Evolutionary conservation across 2,113 vertebrate genomes (phyloP).

Genomic region (Maccullochella peelii): DNA sequence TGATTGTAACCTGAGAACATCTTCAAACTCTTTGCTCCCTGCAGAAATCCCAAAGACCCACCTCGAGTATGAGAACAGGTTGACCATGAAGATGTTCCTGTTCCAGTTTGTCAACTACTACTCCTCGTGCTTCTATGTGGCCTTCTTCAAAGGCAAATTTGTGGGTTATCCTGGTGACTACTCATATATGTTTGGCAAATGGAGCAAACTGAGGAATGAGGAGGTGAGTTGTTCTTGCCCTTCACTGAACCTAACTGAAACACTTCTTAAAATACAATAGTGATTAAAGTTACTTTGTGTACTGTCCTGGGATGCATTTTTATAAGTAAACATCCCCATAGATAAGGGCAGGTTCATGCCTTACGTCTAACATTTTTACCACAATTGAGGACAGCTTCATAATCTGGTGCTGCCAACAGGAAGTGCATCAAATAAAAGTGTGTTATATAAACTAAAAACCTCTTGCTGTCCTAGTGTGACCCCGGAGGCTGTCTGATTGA

Average conservation of each 20-base stretch:
- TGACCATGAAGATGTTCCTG: slow-evolving; percentile 98
- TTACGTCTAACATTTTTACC: not conserved
- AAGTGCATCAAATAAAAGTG: slow-evolving; percentile 1
- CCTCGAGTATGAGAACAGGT: slow-evolving; percentile 95
- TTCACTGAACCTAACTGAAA: not conserved
- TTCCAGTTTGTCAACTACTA: slow-evolving; percentile 99
- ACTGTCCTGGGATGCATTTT: not conserved
- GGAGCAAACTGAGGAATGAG: slow-evolving; percentile 92
- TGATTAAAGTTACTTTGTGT: not conserved
- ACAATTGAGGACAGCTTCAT: not conserved
- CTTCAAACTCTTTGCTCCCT: slow-evolving; percentile 26
- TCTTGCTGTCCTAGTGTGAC: slow-evolving; percentile 87
- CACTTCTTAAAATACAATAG: not conserved
- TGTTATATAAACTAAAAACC: not conserved
- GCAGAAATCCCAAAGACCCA: slow-evolving; percentile 97
- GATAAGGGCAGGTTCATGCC: not conserved
- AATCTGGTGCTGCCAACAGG: not conserved
- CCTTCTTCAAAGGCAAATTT: slow-evolving; percentile 99
- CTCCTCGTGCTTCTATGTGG: slow-evolving; percentile 97
- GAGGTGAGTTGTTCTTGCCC: slow-evolving; percentile 85
- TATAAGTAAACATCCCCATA: not conserved
- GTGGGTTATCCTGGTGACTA: slow-evolving; percentile 93
- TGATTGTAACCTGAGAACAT: not conserved
- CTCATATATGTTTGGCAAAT: slow-evolving; percentile 89
- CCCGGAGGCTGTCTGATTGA: slow-evolving; percentile 96